Conservation (phyloP, 1,140 invertebrate species). For the Hestina assimilis region DNA sequence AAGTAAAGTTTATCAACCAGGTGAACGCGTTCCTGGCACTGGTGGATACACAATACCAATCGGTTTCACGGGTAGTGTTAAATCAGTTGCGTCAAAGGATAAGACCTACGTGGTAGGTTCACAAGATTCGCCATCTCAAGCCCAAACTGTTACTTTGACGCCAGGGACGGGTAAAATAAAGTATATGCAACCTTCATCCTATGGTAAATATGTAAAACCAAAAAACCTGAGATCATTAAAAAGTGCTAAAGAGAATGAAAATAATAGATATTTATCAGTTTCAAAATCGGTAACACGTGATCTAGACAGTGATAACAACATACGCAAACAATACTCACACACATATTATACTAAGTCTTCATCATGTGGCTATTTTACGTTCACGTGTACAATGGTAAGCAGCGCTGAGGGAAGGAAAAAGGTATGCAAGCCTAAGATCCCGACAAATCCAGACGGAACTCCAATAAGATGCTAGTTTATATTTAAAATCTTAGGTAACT, state of each 20-base stretch:
- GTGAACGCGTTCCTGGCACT: conserved; percentile 80
- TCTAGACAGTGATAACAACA: conserved; percentile 78
- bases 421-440: conserved; percentile 86
- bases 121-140: conserved; percentile 80
- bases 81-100: conserved; percentile 79
- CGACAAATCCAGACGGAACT: conserved; percentile 70
- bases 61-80: conserved; percentile 83
- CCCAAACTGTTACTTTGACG: conserved; percentile 81
- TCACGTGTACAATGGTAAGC: conserved; percentile 88
- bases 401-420: conserved; percentile 87
- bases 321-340: conserved; percentile 83
- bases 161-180: conserved; percentile 79
- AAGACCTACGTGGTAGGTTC: conserved; percentile 79
- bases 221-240: conserved; percentile 61
- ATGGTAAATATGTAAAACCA: conserved; percentile 64
- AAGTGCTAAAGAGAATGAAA: conserved; percentile 57
- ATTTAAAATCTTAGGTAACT: neutral
- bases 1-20: conserved; percentile 80
- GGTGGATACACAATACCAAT: conserved; percentile 82
- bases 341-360: conserved; percentile 91
- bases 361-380: conserved; percentile 91
- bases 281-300: conserved; percentile 88
- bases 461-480: conserved; percentile 65
- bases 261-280: conserved; percentile 82
- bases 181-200: conserved; percentile 57